Evolutionary conservation across 2,797 vertebrate species (phyloP).

Genomic region (Molossus alvarezi): DNA sequence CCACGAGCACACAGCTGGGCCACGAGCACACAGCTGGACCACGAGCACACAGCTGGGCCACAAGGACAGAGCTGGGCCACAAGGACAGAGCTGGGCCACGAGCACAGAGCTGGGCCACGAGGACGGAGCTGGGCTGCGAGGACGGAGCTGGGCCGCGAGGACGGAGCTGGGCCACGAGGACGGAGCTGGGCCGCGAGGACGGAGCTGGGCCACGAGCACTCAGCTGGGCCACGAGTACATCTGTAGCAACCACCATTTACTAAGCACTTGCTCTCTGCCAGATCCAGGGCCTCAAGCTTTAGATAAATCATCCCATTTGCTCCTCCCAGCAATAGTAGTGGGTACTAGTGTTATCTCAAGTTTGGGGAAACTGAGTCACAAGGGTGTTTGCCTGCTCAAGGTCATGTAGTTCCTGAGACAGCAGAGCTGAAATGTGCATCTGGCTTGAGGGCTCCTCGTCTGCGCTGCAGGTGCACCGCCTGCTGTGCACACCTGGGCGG

Average conservation of each 20-base stretch:
- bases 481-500: no score
- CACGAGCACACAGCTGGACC: no score
- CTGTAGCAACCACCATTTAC: background rate
- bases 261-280: background rate
- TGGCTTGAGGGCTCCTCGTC: background rate
- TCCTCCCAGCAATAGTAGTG: background rate
- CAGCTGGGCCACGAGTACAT: background rate
- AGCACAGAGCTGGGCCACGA: no score
- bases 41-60: background rate
- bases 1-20: no score
- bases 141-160: no score
- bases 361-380: slow-evolving; percentile 1
- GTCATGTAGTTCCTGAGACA: background rate
- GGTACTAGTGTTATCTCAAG: background rate
- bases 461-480: background rate
- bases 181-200: no score
- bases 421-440: background rate
- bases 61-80: no score
- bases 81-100: no score
- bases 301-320: background rate
- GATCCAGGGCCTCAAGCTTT: background rate
- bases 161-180: no score
- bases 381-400: background rate
- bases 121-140: no score
- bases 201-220: no score